Evolutionary conservation across 2,113 vertebrate species (phyloP), one percentile per base, ranked within the genome.

Genomic region (Neolamprologus cancellatus): DNA sequence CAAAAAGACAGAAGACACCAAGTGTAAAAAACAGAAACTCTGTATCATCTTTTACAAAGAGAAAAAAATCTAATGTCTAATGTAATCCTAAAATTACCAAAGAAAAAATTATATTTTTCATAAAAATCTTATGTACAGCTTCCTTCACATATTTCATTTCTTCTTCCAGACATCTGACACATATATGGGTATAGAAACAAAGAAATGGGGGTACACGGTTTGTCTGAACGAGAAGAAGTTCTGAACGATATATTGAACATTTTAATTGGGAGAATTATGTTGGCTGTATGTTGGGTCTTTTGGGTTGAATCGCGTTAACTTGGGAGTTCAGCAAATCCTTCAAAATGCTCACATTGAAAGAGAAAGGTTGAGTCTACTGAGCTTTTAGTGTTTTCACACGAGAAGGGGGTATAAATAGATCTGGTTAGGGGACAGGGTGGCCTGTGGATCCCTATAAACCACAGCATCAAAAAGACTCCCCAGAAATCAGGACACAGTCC

Each of bases 61-160:
- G 46, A 46, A 82, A 79, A 71, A n/a, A 64, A 71, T 17, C 5
- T 25, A 9, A 5, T 39, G 20, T 44, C 10, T 25, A 44, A 34
- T 8, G 32, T 34, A 34, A 53, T 20, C 7, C 3, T 4, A 5
- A 79, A 48, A 41, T 59, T 6, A 88, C 39, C 7, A 8, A 79
- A 76, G 41, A 30, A 76, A 61, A 57, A 66, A 3, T 66, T 8
- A 0, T 41, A 52, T 39, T 82, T 83, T 84, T 74, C 28, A 89
- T 86, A 83, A 81, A 93, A 91, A 52, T 89, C 78, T 87, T 88
- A 93, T 92, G 80, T 94, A 94, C 91, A 89, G 12, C 15, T 71
- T 87, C 54, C 53, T 66, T 79, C 69, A 88, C 32, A 78, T 20
- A 53, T 12, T 41, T 39, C 3, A 41, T 2, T 9, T 61, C 23